phyloP scores from a whole-genome alignment of 2,888 invertebrate genomes.

The Drosophila sordidapex region DNA sequence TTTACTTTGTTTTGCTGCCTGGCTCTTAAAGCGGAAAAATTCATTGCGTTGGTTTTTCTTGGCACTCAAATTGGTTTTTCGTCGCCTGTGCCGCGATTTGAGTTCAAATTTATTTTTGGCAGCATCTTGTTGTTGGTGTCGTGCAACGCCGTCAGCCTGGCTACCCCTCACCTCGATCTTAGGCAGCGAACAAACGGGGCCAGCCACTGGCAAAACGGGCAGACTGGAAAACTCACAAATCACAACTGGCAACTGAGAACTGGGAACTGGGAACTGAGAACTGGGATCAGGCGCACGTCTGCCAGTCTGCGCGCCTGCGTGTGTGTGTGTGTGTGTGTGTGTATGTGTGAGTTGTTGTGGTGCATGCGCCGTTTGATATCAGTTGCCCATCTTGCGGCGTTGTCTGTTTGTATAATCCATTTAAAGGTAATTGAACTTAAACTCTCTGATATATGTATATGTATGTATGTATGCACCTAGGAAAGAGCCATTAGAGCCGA shows the following conservation, averaged over 20 bases:
- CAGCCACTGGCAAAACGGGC: slow-evolving; percentile 10
- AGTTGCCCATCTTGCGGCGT: slow-evolving; percentile 28
- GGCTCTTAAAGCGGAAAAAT: slow-evolving; percentile 60
- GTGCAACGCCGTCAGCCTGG: slow-evolving; percentile 10
- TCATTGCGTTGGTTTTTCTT: slow-evolving; percentile 77
- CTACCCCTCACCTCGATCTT: slow-evolving; percentile 31
- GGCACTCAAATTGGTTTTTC: slow-evolving; percentile 66
- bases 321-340: slow-evolving; percentile 25
- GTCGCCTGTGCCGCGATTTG: slow-evolving; percentile 68
- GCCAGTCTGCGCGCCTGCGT: slow-evolving; percentile 44
- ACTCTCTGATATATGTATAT: slow-evolving; percentile 37
- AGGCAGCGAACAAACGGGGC: slow-evolving; percentile 24
- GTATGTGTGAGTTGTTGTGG: slow-evolving; percentile 17
- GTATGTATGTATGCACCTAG: slow-evolving; percentile 14
- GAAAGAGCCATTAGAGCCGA: slow-evolving; percentile 39
- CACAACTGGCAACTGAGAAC: neutral
- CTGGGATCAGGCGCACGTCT: slow-evolving; percentile 65
- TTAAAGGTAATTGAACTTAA: slow-evolving; percentile 78
- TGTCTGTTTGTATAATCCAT: slow-evolving; percentile 76
- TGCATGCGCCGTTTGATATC: slow-evolving; percentile 51
- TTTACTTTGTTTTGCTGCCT: slow-evolving; percentile 23
- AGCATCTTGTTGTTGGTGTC: slow-evolving; percentile 50
- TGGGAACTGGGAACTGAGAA: slow-evolving; percentile 34
- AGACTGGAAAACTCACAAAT: slow-evolving; percentile 16
- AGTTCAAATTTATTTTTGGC: slow-evolving; percentile 79